Evolutionary conservation across 23 tunicate genomes (phyloP).

Genomic region (Styela plicata): DNA sequence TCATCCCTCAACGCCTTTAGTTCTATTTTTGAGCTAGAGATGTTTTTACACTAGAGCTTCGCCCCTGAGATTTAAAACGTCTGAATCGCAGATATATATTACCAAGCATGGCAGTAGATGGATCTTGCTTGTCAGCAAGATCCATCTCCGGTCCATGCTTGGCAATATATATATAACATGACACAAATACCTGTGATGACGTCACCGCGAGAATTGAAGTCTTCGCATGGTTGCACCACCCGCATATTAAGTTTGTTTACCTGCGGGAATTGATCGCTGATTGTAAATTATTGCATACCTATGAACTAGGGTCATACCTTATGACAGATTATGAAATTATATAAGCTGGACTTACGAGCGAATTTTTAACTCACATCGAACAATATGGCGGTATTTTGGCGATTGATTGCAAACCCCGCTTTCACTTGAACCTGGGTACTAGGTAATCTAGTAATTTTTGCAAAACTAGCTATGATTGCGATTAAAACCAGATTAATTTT

Average conservation of each 20-base stretch:
- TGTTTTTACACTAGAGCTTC: background rate
- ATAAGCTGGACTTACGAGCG: too few relatives aligned
- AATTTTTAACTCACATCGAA: too few relatives aligned
- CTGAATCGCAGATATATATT: background rate
- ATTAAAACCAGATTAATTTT: too few relatives aligned
- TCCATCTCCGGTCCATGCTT: too few relatives aligned
- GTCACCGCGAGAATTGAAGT: background rate
- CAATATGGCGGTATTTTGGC: too few relatives aligned
- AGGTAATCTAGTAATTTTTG: too few relatives aligned
- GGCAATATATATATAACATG: too few relatives aligned
- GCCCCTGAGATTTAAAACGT: background rate
- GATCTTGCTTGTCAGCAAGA: too few relatives aligned
- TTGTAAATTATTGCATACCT: background rate
- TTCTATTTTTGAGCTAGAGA: background rate
- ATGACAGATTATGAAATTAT: background rate
- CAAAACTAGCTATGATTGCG: too few relatives aligned
- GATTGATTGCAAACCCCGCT: too few relatives aligned
- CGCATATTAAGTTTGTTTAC: background rate
- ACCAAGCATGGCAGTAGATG: too few relatives aligned
- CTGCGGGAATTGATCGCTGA: background rate
- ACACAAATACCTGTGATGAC: background rate
- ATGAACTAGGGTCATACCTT: background rate
- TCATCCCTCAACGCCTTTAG: background rate
- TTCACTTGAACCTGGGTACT: too few relatives aligned
- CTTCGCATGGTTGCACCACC: background rate